These are phyloP conservation scores for Steinernema carpocapsae DNA, from an alignment of 2,888 invertebrate species.

Conservation along the genomic window DNA sequence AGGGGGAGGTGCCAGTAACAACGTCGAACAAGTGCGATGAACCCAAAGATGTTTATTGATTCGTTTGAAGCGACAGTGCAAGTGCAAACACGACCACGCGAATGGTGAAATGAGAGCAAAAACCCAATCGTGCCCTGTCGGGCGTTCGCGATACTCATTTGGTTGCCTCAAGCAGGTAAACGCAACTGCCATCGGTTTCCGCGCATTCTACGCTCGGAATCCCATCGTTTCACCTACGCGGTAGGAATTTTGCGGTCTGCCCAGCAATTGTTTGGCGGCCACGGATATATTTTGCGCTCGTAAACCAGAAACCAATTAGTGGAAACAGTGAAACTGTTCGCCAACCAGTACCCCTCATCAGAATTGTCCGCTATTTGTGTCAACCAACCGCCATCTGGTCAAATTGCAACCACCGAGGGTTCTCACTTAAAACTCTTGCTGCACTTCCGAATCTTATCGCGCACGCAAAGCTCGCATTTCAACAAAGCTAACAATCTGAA, in stretches of 20 bases:
- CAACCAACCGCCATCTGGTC: no score
- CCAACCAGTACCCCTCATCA: no score
- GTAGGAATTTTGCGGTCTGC: conserved; percentile 15
- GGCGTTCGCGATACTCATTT: neutral
- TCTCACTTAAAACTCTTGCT: no score
- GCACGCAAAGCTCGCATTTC: conserved; percentile 21
- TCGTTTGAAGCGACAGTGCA: conserved; percentile 32
- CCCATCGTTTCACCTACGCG: conserved; percentile 4
- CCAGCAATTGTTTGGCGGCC: conserved; percentile 7
- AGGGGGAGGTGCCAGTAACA: neutral
- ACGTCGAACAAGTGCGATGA: conserved; percentile 1
- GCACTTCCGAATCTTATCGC: no score
- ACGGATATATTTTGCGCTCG: conserved; percentile 15
- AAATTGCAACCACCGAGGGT: no score
- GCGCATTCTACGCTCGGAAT: neutral
- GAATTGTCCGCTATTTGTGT: no score
- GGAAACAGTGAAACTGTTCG: neutral
- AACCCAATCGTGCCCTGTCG: conserved; percentile 5
- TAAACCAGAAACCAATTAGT: conserved; percentile 27
- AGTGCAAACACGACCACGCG: conserved; percentile 28
- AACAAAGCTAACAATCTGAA: conserved; percentile 12
- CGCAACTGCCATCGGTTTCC: neutral
- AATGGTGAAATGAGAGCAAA: neutral
- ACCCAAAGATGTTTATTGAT: conserved; percentile 9
- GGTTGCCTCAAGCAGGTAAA: conserved; percentile 18